A percentile compares a stretch with the other conserved stretches of the same genome.
phyloP scores from a whole-genome alignment of 2,113 vertebrate species.

The Mus pahari region DNA sequence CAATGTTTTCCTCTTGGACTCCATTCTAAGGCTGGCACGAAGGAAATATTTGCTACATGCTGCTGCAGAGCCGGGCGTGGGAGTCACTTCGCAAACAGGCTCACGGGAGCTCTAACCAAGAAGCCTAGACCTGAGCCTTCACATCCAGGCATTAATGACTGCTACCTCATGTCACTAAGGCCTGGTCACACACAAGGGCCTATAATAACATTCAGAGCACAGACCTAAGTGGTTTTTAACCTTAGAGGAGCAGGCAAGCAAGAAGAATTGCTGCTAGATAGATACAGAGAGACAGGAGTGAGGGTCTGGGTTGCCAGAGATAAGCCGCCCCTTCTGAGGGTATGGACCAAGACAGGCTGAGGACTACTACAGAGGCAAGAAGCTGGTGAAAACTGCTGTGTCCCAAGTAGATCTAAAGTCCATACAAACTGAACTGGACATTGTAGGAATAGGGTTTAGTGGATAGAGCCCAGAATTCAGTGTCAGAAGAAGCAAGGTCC shows the following conservation, averaged over 20 bases:
- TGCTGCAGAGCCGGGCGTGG: not conserved
- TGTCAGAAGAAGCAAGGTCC: not conserved
- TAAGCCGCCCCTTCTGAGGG: not conserved
- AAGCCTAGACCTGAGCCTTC: not conserved
- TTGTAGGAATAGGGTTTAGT: no score
- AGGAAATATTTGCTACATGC: not conserved
- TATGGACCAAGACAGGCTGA: not conserved
- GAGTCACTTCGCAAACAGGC: conserved; percentile 37
- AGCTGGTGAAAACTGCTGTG: not conserved
- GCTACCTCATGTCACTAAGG: not conserved
- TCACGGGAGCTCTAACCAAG: not conserved
- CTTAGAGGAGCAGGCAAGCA: not conserved
- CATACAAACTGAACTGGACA: no score
- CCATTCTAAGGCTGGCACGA: not conserved
- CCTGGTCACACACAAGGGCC: no score
- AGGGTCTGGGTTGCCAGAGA: not conserved
- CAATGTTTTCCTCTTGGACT: not conserved
- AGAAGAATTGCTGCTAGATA: not conserved
- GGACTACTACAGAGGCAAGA: not conserved
- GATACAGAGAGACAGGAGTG: not conserved
- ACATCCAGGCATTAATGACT: not conserved
- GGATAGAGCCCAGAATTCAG: not conserved
- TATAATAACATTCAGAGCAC: not conserved
- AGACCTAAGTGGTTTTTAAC: not conserved
- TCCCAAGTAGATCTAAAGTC: not conserved